Evolutionary conservation across 1,140 invertebrate species (phyloP), one percentile per base, ranked within the genome.

Genomic region (Carposina sasakii): DNA sequence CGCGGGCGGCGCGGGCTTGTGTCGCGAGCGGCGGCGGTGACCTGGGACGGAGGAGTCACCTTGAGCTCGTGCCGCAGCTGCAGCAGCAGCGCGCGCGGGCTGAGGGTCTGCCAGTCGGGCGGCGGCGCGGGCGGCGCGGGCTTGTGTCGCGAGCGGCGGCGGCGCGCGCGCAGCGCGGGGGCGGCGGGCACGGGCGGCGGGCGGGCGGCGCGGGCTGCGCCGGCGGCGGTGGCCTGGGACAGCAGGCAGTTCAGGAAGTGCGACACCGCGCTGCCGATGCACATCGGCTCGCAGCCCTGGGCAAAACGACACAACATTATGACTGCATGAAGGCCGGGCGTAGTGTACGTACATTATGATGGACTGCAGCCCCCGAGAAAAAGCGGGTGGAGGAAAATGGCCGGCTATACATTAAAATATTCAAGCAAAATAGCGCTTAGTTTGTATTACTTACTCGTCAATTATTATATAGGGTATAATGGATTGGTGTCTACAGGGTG

Each of bases 181-280:
- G 9, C 31, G 26, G 59, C 21, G 56, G 47, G 23, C 42, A 40
- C 13, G 50, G 52, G 9, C 15, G 58, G 59, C 24, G 47, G 61
- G 50, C 64, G 71, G 90, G 92, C 81, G 57, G 88, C 88, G 51
- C 89, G 86, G 58, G 90, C 87, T 2, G 89, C 89, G 60, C 91
- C 89, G 48, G 87, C 78, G 17, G 88, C 85, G 46, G 92, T 92
- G 2, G 90, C 91, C n/a, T n/a, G n/a, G 31, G 94, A 94, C 9
- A 99, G 72, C 60, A 97, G 91, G 71, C 97, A 99, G 82, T 99
- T 99, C 16, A 99, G 88, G 83, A 99, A 99, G 76, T 99, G 97
- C 55, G 94, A 93, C 16, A 98, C 91, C 0, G 95, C 96, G 12
- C 92, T 89, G 0, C 96, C 93, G 30, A 98, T 85, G 69, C 92